Evolutionary conservation across 2,113 vertebrate genomes (phyloP).

Genomic region (Lepus timidus): DNA sequence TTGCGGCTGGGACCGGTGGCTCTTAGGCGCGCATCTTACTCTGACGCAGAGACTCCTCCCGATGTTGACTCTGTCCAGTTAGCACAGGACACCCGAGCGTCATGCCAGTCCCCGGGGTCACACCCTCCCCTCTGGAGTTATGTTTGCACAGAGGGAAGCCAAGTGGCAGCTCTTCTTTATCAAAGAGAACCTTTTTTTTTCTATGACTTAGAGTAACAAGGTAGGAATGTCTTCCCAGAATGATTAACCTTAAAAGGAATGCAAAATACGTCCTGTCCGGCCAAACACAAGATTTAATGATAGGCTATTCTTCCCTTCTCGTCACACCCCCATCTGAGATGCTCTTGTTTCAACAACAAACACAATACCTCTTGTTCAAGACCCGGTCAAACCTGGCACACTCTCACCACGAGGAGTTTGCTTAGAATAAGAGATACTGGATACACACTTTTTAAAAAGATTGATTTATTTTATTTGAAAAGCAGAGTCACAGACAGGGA

Average conservation of each 20-base stretch:
- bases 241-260: constrained; percentile 47
- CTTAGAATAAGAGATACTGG: background rate
- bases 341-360: constrained; percentile 40
- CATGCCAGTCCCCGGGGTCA: no score
- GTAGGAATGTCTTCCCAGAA: constrained; percentile 54
- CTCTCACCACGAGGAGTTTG: background rate
- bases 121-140: background rate
- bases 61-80: background rate
- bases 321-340: background rate
- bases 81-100: background rate
- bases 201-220: constrained; percentile 39
- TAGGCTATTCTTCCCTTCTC: background rate
- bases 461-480: no score
- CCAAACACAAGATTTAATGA: background rate
- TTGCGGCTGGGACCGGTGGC: background rate
- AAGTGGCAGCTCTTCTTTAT: background rate
- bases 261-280: constrained; percentile 41
- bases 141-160: background rate
- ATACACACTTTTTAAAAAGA: no score
- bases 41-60: background rate
- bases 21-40: background rate
- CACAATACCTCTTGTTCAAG: constrained; percentile 51
- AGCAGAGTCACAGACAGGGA: no score
- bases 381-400: background rate
- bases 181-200: constrained; percentile 40